Conservation (phyloP, 2,797 vertebrate genomes). For the Sorex maritimensis region DNA sequence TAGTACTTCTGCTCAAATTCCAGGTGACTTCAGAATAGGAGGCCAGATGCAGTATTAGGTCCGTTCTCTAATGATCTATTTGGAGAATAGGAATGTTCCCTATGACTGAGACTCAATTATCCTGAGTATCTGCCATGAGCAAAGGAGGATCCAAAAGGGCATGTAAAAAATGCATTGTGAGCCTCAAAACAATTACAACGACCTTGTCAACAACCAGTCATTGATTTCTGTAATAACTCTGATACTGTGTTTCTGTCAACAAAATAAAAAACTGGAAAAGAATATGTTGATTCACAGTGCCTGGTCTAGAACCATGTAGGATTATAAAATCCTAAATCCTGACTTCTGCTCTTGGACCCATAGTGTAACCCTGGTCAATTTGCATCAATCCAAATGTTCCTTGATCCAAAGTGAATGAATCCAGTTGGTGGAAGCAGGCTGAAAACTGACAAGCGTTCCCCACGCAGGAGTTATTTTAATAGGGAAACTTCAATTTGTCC, state of each 20-base stretch:
- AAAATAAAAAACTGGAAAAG: conserved; percentile 42
- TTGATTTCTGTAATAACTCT: conserved; percentile 6
- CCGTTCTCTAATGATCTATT: conserved; percentile 41
- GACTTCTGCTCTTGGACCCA: conserved; percentile 27
- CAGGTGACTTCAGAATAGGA: conserved; percentile 45
- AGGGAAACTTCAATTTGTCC: conserved; percentile 12
- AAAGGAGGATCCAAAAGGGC: conserved; percentile 38
- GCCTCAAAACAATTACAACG: neutral
- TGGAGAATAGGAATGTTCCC: neutral
- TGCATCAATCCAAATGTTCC: neutral
- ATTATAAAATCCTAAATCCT: conserved; percentile 34
- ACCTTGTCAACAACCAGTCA: conserved; percentile 2
- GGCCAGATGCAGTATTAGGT: neutral
- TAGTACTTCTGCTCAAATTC: conserved; percentile 31
- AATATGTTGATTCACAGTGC: conserved; percentile 35
- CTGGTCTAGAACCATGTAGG: conserved; percentile 34
- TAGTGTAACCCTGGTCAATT: conserved; percentile 3
- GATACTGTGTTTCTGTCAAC: conserved; percentile 34
- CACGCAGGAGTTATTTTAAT: neutral
- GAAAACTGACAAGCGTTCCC: neutral
- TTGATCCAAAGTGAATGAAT: conserved; percentile 23
- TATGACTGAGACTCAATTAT: neutral
- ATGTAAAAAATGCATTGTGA: conserved; percentile 59
- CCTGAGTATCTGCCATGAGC: neutral
- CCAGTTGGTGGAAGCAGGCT: conserved; percentile 37